Base-by-base conservation (phyloP, 2,797 vertebrate genomes). In the Steatocranus sp. region DNA sequence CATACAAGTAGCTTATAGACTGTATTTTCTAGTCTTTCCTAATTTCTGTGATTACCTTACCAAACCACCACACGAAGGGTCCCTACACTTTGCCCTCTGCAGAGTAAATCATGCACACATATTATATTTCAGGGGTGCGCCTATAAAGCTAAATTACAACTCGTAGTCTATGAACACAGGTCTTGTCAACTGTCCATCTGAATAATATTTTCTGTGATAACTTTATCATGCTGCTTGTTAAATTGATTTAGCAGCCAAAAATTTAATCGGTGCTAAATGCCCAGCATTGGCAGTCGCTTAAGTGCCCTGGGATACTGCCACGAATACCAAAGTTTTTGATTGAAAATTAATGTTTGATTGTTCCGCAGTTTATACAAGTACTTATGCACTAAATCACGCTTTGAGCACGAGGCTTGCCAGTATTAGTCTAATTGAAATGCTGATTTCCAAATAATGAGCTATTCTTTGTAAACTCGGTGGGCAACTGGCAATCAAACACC, bases 381-480 rank as follows among this genome's bases (percentile, higher is more conserved):
- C 80, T 80, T 68, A 46, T 34, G 61, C 54, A 61, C 50, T 85
- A 51, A 82, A 56, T 85, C 11, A 17, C 32, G 80, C 74, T 86
- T 83, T 61, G 53, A 74, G 76, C 79, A 49, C 23, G 0, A 73
- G 56, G 46, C 50, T 20, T 80, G 87, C 84, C 90, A 91, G 74
- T 41, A 8, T 58, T 70, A 23, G 25, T 89, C 82, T 84, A 89
- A 87, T 83, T 82, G 78, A 90, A 85, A 93, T 83, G 76, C 80
- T 87, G 82, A 89, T 90, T 91, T 89, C 27, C 87, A 85, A 90
- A 87, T 85, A 85, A 89, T 86, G 54, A 88, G 75, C 48, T 30
- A 83, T 86, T 88, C 46, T 90, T 91, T 82, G 75, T 77, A 10
- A 46, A 85, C 80, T 87, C 80, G 81, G 54, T 84, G 46, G 61